Evolutionary conservation across 2,113 vertebrate species (phyloP).

Genomic region (Odocoileus hemionus): DNA sequence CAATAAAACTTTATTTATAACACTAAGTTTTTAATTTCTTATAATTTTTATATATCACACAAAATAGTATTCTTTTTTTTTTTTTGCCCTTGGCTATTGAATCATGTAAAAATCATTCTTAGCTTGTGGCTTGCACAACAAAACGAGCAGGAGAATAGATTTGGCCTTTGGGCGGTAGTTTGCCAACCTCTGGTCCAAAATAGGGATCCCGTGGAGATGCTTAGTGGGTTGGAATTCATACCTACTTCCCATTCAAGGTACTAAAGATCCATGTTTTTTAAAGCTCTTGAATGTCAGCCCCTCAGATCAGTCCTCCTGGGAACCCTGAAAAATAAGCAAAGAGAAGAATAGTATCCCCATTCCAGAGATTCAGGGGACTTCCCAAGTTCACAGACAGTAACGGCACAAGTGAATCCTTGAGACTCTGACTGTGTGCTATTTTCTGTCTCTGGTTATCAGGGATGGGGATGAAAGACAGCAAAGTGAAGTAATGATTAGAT

Average conservation of each 20-base stretch:
- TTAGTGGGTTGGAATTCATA: neutral
- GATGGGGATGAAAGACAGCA: neutral
- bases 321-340: neutral
- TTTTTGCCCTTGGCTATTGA: neutral
- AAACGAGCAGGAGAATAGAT: neutral
- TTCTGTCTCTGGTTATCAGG: neutral
- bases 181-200: neutral
- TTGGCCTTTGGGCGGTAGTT: accelerated
- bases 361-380: neutral
- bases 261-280: neutral
- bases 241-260: neutral
- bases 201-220: accelerated
- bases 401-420: neutral
- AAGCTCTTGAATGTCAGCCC: neutral
- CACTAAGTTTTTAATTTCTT: neutral
- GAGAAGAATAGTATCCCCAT: neutral
- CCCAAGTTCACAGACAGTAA: neutral
- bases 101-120: neutral
- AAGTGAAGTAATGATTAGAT: neutral
- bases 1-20: neutral
- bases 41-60: neutral
- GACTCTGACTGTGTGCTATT: neutral
- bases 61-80: neutral
- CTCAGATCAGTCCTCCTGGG: neutral
- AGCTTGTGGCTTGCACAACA: neutral